Base-by-base conservation (phyloP, 2,113 vertebrate species). In the Oxygymnocypris stewartii region DNA sequence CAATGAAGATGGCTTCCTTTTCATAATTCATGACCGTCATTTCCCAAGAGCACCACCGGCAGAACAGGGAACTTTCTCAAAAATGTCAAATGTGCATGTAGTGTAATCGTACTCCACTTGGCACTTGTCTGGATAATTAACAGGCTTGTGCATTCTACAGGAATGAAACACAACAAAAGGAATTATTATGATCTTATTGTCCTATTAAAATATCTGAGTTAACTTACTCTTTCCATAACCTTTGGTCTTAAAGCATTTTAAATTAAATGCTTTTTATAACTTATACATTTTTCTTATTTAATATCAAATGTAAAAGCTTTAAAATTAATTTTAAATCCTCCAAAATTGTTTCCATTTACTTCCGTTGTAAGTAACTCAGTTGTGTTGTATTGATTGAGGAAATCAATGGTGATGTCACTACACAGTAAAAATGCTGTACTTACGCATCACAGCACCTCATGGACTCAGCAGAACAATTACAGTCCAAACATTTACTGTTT, bases 51-150 rank as follows among this genome's bases (percentile, higher is more conserved):
- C 20, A 74, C 0, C 2, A 6, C 71, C 0, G 0, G 10, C 1
- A 74, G 20, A n/a, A 61, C 71, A 74, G 40, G 71, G 37, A 42
- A 74, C 20, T 74, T 74, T 74, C 71, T 76, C 23, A 49, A 76
- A 85, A n/a, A 94, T 91, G 3, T 74, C 75, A 81, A 88, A 92
- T 79, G 83, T 0, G 86, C 93, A 94, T n/a, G 28, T 9, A 1
- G 14, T 0, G 3, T 12, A 0, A 84, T 93, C 85, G 42, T 93
- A 91, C 51, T 91, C 89, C 59, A 87, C 78, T 76, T 85, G 84
- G 47, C 92, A 94, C 79, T 65, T 63, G 47, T 92, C 91, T 3
- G 92, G 84, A 86, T 91, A 87, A 0, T 0, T 0, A 0, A 0
- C 7, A 6, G 92, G 92, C 3, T 6, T 91, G 8, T 0, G 0